Base-by-base conservation (phyloP, 2,888 invertebrate species). In the Nebria brevicollis region DNA sequence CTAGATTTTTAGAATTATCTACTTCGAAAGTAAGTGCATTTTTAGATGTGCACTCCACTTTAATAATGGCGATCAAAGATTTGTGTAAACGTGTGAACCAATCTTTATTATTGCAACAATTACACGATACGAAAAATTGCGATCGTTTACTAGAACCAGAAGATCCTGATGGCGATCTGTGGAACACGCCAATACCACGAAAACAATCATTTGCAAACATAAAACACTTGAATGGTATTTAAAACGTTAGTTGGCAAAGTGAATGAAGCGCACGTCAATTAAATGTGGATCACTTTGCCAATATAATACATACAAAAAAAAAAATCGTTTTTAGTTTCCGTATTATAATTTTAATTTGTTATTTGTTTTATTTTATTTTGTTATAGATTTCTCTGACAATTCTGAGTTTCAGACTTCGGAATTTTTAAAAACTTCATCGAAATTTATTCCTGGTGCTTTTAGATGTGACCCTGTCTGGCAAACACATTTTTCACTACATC, bases 391-490 rank as follows among this genome's bases (percentile, higher is more conserved):
- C 54, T 54, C 54, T 54, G 54, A 54, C 54, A 54, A 54, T 54
- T 54, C 54, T 20, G 89, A 89, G 82, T 77, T 78, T 68, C 80
- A 85, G 78, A 86, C 87, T 70, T 83, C 85, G 10, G 86, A 87
- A 87, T 85, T 89, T 88, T 84, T 89, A 83, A 90, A 89, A 85
- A 87, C 88, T 7, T 88, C 88, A 2, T 75, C 89, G 25, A 90
- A 91, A 84, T 91, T 93, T 85, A 90, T 89, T 68, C 91, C 94
- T 0, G 95, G 95, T 2, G 91, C 92, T 87, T 95, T 95, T 87
- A 91, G 93, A 68, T 96, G 95, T 87, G 92, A 92, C 4, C 91
- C 93, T n/a, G 93, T 95, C 1, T 95, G 94, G 94, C 91, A 93
- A 86, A 92, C 92, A 7, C 91, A 91, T 75, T 95, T 95, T 86